These are phyloP conservation scores for Centrocercus urophasianus DNA, from an alignment of 2,113 vertebrate species.

Conservation along the genomic window DNA sequence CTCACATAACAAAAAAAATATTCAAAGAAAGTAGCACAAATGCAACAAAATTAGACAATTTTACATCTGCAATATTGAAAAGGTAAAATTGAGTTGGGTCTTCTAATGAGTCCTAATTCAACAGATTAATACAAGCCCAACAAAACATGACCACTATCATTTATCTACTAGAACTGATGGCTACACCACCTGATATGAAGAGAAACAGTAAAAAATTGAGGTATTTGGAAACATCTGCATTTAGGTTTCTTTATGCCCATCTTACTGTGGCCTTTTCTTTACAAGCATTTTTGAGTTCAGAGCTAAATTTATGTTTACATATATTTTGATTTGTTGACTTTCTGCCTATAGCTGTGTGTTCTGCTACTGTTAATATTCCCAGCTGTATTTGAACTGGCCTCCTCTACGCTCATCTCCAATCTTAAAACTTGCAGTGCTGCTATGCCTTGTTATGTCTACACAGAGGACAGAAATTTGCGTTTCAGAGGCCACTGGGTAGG, in stretches of 20 bases:
- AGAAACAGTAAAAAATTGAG: background rate
- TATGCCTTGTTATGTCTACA: background rate
- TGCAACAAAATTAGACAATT: background rate
- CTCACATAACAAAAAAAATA: background rate
- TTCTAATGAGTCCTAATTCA: background rate
- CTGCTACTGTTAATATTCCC: background rate
- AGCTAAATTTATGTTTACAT: background rate
- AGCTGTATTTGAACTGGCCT: background rate
- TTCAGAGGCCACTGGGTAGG: background rate
- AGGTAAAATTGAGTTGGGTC: background rate
- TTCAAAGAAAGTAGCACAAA: background rate
- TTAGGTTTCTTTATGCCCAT: background rate
- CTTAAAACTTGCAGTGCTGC: background rate
- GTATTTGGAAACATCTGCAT: background rate
- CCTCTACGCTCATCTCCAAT: background rate
- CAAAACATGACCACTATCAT: background rate
- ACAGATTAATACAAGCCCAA: background rate
- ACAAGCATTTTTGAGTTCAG: background rate
- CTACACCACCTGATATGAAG: background rate
- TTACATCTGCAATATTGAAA: background rate
- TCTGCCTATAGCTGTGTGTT: background rate
- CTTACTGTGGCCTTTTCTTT: background rate
- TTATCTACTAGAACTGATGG: background rate
- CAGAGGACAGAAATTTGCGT: background rate
- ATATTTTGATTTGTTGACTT: slow-evolving; percentile 17